A percentile compares a stretch with the other conserved stretches of the same genome.
phyloP scores from a whole-genome alignment of 2,797 vertebrate genomes.

The Mormyrus hasselquistii region DNA sequence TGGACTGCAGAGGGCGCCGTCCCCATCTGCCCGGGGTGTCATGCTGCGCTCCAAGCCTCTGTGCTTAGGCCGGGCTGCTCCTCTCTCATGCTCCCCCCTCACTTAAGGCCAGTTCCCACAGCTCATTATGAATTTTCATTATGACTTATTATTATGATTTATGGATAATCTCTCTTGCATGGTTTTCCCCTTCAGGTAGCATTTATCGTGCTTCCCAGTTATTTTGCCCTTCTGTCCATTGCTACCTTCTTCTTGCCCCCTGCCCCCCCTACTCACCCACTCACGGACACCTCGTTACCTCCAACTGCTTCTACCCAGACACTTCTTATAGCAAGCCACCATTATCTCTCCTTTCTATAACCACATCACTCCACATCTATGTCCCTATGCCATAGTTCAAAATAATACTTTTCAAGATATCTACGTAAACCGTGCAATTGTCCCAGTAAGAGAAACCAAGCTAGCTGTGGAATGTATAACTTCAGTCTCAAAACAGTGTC shows the following conservation, averaged over 20 bases:
- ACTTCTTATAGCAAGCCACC: neutral
- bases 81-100: neutral
- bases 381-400: neutral
- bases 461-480: neutral
- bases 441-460: neutral
- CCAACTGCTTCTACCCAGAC: neutral
- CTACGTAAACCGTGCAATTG: neutral
- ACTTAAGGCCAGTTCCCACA: neutral
- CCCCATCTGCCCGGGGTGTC: neutral
- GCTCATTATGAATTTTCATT: neutral
- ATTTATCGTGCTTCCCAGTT: neutral
- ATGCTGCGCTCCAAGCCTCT: neutral
- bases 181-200: neutral
- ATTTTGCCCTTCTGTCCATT: neutral
- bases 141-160: neutral
- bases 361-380: neutral
- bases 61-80: neutral
- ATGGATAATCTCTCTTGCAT: neutral
- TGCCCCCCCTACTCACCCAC: neutral
- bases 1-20: neutral
- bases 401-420: neutral
- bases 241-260: neutral
- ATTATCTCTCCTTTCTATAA: neutral
- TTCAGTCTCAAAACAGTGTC: neutral
- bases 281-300: neutral